Evolutionary conservation across 2,888 invertebrate genomes (phyloP).

Genomic region (Cephus spinipes): DNA sequence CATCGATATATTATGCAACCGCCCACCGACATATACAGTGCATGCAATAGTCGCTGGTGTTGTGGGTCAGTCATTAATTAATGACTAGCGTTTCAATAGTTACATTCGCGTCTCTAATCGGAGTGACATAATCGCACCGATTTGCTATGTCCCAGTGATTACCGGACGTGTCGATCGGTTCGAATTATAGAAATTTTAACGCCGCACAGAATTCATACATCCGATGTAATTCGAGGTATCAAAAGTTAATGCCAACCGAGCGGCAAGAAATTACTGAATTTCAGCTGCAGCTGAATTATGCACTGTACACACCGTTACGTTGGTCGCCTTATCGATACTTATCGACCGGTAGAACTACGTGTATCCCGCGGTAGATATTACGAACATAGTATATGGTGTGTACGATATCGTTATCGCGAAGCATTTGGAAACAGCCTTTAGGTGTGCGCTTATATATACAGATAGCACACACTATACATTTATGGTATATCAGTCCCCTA

Average conservation of each 20-base stretch:
- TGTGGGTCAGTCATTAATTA: conserved; percentile 52
- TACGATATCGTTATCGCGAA: neutral
- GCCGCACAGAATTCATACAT: neutral
- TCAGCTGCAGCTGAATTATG: neutral
- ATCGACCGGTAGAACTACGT: neutral
- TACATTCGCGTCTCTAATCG: conserved; percentile 52
- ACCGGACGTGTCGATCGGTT: neutral
- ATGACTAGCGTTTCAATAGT: conserved; percentile 55
- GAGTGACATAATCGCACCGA: conserved; percentile 57
- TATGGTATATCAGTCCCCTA: neutral
- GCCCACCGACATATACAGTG: neutral
- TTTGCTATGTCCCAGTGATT: conserved; percentile 24
- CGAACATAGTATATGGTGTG: neutral
- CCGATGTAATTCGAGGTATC: neutral
- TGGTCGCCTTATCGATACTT: neutral
- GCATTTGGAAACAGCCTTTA: neutral
- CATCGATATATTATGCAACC: neutral
- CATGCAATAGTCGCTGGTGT: neutral
- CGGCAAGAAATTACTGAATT: neutral
- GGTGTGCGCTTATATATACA: neutral
- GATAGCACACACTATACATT: neutral
- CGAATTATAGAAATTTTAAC: neutral
- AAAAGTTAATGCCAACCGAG: neutral
- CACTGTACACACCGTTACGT: neutral
- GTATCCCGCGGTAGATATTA: neutral